A percentile compares a stretch with the other conserved stretches of the same genome.
phyloP scores from a whole-genome alignment of 2,888 invertebrate species.

The Trilocha varians region DNA sequence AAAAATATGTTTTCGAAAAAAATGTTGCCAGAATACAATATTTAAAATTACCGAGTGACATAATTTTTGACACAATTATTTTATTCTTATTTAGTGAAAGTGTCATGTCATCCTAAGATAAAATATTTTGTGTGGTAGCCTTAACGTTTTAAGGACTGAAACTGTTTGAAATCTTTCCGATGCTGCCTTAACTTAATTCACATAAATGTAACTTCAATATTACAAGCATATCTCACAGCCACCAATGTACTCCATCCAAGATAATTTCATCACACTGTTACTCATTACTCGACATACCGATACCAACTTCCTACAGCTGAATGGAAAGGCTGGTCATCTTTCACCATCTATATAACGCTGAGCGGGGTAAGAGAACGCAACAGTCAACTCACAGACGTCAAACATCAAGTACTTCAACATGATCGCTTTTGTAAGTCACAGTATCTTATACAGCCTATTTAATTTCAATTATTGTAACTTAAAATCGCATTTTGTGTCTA shows the following conservation, averaged over 20 bases:
- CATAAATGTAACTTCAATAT: too few relatives aligned
- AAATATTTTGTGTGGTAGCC: too few relatives aligned
- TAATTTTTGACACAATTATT: too few relatives aligned
- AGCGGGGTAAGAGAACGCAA: conserved; percentile 44
- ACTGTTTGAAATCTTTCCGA: too few relatives aligned
- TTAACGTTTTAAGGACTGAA: too few relatives aligned
- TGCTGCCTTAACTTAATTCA: too few relatives aligned
- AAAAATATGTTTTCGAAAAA: too few relatives aligned
- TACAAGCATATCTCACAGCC: not conserved
- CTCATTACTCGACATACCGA: not conserved
- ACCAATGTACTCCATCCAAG: not conserved
- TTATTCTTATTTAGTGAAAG: too few relatives aligned
- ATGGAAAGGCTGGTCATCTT: conserved; percentile 65
- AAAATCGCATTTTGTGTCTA: not conserved
- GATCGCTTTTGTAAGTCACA: conserved; percentile 65
- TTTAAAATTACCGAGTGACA: too few relatives aligned
- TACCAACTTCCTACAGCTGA: conserved; percentile 58
- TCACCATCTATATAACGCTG: conserved; percentile 66
- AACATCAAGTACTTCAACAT: conserved; percentile 58
- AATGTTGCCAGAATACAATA: too few relatives aligned
- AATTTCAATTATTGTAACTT: not conserved
- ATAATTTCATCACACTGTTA: not conserved
- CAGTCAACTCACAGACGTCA: conserved; percentile 56
- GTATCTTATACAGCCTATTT: not conserved
- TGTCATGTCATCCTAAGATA: too few relatives aligned